phyloP scores from a whole-genome alignment of 2,113 vertebrate genomes.

The Parus major region DNA sequence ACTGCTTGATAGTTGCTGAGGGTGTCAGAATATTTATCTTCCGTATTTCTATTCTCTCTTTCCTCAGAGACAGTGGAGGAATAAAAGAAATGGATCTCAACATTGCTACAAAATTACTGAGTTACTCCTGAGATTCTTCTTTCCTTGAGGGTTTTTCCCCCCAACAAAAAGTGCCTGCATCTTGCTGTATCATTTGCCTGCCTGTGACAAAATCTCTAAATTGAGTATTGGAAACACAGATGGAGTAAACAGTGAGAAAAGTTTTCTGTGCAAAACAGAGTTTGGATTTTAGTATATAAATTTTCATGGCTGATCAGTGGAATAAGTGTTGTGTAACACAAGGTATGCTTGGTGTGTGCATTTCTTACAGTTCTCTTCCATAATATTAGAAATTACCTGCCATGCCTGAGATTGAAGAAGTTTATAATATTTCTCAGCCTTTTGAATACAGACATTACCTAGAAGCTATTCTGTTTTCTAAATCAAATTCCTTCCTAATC shows the following conservation, averaged over 20 bases:
- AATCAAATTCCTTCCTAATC: conserved; percentile 12
- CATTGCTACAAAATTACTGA: not conserved
- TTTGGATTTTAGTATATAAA: not conserved
- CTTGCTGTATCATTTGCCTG: not conserved
- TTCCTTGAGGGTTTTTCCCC: not conserved
- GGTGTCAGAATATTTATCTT: not conserved
- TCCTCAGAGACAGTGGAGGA: not conserved
- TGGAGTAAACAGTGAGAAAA: not conserved
- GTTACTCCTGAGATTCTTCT: not conserved
- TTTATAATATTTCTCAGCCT: not conserved
- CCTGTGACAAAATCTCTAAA: not conserved
- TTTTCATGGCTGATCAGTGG: not conserved
- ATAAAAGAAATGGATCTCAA: not conserved
- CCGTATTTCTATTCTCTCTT: not conserved
- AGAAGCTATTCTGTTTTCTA: not conserved
- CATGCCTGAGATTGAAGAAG: not conserved
- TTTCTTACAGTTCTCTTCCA: not conserved
- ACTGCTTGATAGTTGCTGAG: not conserved
- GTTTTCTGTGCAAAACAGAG: not conserved
- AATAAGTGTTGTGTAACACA: not conserved
- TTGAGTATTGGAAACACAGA: not conserved
- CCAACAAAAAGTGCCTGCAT: not conserved
- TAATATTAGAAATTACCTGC: not conserved
- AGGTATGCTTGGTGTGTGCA: not conserved
- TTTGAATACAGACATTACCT: not conserved